A percentile compares a stretch with the other conserved stretches of the same genome.
Evolutionary conservation across 2,888 invertebrate species (phyloP).

Genomic region (Ectemnius cavifrons): DNA sequence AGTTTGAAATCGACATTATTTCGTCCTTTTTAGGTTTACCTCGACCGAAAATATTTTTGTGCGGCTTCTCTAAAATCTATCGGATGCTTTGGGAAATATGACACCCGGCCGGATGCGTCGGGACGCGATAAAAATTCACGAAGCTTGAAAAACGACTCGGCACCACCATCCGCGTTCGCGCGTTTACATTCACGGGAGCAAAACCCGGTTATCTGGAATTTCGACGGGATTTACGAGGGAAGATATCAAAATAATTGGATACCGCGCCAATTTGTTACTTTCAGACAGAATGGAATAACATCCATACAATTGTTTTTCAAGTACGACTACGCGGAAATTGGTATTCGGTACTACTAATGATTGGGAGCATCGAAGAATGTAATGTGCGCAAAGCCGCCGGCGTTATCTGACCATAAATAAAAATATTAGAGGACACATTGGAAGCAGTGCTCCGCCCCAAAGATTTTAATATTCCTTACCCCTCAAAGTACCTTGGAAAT

Average conservation of each 20-base stretch:
- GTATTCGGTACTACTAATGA: not conserved
- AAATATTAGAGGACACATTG: conserved; percentile 4
- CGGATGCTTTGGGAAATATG: conserved; percentile 56
- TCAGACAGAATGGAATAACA: conserved; percentile 24
- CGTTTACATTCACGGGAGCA: conserved; percentile 36
- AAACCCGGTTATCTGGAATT: conserved; percentile 45
- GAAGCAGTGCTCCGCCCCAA: conserved; percentile 38
- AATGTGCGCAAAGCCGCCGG: not conserved
- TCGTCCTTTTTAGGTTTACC: conserved; percentile 46
- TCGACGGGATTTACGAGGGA: conserved; percentile 34
- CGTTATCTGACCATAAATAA: not conserved
- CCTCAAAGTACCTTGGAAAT: conserved; percentile 27
- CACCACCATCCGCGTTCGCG: conserved; percentile 14
- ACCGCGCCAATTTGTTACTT: conserved; percentile 45
- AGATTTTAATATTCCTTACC: conserved; percentile 48
- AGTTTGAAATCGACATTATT: conserved; percentile 51
- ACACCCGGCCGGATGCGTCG: conserved; percentile 51
- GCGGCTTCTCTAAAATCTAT: conserved; percentile 51
- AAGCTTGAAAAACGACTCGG: conserved; percentile 59
- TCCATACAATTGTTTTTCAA: too few relatives aligned
- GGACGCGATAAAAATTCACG: conserved; percentile 61
- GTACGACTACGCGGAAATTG: not conserved
- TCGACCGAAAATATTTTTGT: conserved; percentile 48
- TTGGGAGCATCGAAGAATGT: too few relatives aligned
- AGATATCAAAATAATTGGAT: conserved; percentile 50